Base-by-base conservation (phyloP, 2,888 invertebrate species). In the Pandemis heparana region DNA sequence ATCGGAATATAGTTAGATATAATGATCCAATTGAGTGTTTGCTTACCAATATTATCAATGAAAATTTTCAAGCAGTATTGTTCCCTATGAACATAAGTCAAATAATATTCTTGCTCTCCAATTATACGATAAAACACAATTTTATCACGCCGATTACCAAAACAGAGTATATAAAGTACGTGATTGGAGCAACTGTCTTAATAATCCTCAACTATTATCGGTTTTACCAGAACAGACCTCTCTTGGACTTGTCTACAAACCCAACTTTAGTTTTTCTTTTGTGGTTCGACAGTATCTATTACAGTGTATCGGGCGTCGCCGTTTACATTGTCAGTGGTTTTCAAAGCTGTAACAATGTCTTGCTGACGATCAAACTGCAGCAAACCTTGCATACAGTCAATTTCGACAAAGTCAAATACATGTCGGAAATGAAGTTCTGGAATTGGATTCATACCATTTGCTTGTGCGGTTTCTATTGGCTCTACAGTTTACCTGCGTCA, bases 351-450 rank as follows among this genome's bases (percentile, higher is more conserved):
- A 60, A 68, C 46, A 38, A 10, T 9, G 51, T 69, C 46, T 10
- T 46, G 18, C 69, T 69, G 4, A 62, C 51, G 6, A 48, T 69
- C n/a, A 67, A 59, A 18, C 8, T 67, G 3, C 56, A 56, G 23
- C 9, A 43, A 9, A 3, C 16, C 14, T 39, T 56, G 6, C 51
- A 14, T 12, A 14, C 23, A 0, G 14, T 59, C 6, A 56, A 23
- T 41, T 5, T 43, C 41, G 18, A 56, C 2, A 56, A 41, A 56
- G 48, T 9, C 5, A 7, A 0, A 0, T n/a, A 51, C 16, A 6
- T 65, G 16, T 16, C 2, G 3, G 16, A 41, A 23, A 12, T 18
- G n/a, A 56, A 56, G 6, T 5, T 68, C 9, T 18, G 43, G 32
- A 48, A 61, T 18, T 18, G 66, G 66, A 56, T 56, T 4, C 5